Percentiles rank a stretch among this genome's conserved stretches.
These are phyloP conservation scores for Paraescarpia echinospica DNA, from an alignment of 1,140 invertebrate species.

Conservation along the genomic window DNA sequence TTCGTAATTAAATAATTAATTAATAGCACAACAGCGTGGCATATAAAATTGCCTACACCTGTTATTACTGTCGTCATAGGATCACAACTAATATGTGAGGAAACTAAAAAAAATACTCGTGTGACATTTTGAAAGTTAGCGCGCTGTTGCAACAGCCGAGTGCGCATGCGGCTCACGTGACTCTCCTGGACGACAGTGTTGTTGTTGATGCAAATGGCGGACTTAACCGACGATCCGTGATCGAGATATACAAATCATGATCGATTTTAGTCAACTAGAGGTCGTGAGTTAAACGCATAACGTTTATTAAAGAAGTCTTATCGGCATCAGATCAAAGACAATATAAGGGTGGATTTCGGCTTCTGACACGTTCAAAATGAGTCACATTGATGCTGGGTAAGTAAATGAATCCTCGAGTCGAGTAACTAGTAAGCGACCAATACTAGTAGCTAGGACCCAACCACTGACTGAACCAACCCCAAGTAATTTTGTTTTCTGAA, in stretches of 20 bases:
- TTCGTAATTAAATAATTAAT: neutral
- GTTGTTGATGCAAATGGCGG: constrained; percentile 3
- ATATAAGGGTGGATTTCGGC: neutral
- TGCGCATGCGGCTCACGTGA: neutral
- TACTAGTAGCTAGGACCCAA: too few relatives aligned
- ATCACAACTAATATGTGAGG: neutral
- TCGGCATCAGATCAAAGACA: neutral
- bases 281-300: neutral
- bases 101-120: neutral
- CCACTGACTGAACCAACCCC: too few relatives aligned
- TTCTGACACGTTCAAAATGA: neutral
- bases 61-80: neutral
- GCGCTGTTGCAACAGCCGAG: neutral
- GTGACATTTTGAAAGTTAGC: neutral
- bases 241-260: neutral
- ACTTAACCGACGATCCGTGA: neutral
- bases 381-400: neutral
- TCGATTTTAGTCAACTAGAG: neutral
- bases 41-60: neutral
- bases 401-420: neutral
- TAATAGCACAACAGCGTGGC: neutral
- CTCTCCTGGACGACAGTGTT: neutral
- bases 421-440: too few relatives aligned
- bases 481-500: too few relatives aligned
- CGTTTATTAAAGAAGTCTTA: neutral